Percentiles rank a stretch among this genome's conserved stretches.
These are phyloP conservation scores for Dicerorhinus sumatrensis DNA, from an alignment of 2,113 vertebrate genomes.

Conservation along the genomic window DNA sequence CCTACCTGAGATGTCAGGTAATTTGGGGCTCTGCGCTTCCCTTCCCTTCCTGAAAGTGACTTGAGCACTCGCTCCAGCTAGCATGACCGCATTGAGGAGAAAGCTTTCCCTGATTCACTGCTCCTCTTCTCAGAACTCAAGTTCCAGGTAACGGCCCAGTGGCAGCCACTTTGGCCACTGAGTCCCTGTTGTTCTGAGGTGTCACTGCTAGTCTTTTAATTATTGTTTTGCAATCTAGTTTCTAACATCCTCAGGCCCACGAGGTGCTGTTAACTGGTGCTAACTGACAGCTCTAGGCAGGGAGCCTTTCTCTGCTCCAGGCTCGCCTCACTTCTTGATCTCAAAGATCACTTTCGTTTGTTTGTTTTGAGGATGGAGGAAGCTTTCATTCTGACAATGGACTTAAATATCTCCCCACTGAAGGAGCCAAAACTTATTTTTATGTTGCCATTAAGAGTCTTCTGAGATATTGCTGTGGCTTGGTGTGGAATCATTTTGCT, in stretches of 20 bases:
- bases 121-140: conserved; percentile 68
- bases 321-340: not conserved
- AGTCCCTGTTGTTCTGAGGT: conserved; percentile 27
- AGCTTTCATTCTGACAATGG: not conserved
- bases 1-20: conserved; percentile 81
- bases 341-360: not conserved
- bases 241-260: not conserved
- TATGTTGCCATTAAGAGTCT: not conserved
- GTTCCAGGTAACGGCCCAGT: not conserved
- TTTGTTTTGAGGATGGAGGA: not conserved
- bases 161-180: not conserved
- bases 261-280: not conserved
- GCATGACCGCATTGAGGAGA: conserved; percentile 48
- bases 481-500: not conserved
- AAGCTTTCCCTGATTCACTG: not conserved
- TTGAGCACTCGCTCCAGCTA: conserved; percentile 44
- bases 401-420: not conserved
- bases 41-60: conserved; percentile 56
- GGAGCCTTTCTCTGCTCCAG: not conserved
- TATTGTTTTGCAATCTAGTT: not conserved
- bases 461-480: not conserved
- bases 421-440: not conserved
- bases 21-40: not conserved
- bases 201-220: not conserved
- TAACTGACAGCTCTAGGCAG: not conserved